Evolutionary conservation across 2,113 vertebrate genomes (phyloP), one percentile per base, ranked within the genome.

Genomic region (Chrysochloris asiatica): DNA sequence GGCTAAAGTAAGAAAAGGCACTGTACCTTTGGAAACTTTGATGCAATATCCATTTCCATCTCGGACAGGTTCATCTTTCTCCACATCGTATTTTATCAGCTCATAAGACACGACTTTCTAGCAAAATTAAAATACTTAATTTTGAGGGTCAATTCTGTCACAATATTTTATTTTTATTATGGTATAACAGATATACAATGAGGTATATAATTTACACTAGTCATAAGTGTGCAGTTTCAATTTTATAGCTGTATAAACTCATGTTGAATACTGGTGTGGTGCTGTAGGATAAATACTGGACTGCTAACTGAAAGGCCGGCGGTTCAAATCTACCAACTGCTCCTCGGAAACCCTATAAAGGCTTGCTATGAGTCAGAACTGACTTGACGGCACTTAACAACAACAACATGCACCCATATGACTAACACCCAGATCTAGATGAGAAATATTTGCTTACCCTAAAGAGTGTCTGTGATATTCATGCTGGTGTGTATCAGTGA

Each of bases 51-150:
- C 98, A 26, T 97, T 97, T 92, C 95, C 94, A 88, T 98, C 98
- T 94, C 98, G 97, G 16, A 98, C 22, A 0, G 98, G 98, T 79
- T 98, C 98, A 30, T 99, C 98, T 90, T 90, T 97, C 89, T 99
- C 98, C 59, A 98, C 97, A 36, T 99, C 98, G 19, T 99, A 99
- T 92, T 98, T 98, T 90, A 99, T 97, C 61, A 99, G 96, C 9
- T 98, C 96, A 81, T 97, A 99, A 4, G 71, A 86, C 67, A 96
- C 0, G 17, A 96, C 2, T 97, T 96, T 97, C 98, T 98, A 92
- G 83, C 14, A 93, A 95, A 95, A 95, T 96, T 72, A 93, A 93
- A 82, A 88, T 6, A 54, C n/a, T 33, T 59, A 2, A 88, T 33
- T 82, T 76, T 90, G 33, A 90, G 76, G 54, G 90, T 0, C 75